A percentile compares a stretch with the other conserved stretches of the same genome.
Evolutionary conservation across 2,113 vertebrate genomes (phyloP).

Genomic region (Miniopterus natalensis): DNA sequence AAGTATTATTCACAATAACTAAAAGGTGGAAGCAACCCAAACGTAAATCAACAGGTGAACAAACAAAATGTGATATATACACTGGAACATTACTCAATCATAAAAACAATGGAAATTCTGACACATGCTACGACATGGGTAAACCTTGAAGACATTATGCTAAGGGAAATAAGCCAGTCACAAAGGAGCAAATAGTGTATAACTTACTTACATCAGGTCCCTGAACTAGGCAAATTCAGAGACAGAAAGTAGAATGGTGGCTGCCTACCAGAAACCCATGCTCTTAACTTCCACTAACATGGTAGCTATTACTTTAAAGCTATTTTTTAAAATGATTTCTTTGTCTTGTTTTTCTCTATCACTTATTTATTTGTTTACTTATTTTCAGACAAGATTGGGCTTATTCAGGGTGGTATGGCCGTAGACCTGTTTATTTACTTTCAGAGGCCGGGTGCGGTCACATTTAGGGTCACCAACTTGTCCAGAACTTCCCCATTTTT

Average conservation of each 20-base stretch:
- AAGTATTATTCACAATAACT: background rate
- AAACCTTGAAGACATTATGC: too few relatives aligned
- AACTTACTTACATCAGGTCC: too few relatives aligned
- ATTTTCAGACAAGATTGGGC: too few relatives aligned
- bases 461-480: background rate
- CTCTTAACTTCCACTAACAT: background rate
- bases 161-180: too few relatives aligned
- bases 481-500: background rate
- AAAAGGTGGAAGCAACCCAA: background rate
- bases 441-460: background rate
- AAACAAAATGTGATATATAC: background rate
- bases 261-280: background rate
- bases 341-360: background rate
- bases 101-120: background rate
- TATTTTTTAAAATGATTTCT: background rate
- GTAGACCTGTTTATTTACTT: background rate
- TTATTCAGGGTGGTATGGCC: too few relatives aligned
- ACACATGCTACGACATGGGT: background rate
- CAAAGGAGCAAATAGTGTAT: too few relatives aligned
- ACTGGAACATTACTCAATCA: background rate
- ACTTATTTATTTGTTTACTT: background rate
- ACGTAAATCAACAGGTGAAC: background rate
- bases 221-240: too few relatives aligned
- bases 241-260: too few relatives aligned
- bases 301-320: background rate